Evolutionary conservation across 2,797 vertebrate species (phyloP), one percentile per base, ranked within the genome.

Genomic region (Tamandua tetradactyla): DNA sequence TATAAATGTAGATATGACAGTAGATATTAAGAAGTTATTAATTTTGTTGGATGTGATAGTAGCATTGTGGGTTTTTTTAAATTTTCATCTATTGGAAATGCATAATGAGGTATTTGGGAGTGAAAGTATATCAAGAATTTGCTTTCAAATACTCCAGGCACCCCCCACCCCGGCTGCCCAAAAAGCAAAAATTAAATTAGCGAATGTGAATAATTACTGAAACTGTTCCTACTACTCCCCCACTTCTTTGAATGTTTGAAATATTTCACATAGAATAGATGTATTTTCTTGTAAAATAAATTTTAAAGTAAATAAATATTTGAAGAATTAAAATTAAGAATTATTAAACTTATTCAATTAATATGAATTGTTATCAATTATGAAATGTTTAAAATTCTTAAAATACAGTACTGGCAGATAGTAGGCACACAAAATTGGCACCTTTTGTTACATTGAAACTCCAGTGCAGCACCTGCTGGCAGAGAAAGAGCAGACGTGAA

Each of bases 161-260:
- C 32, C 25, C 66, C 9, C n/a, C 11, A 12, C 27, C n/a, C n/a
- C n/a, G n/a, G n/a, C n/a, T n/a, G n/a, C n/a, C n/a, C n/a, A n/a
- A n/a, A n/a, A n/a, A n/a, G n/a, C n/a, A n/a, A n/a, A n/a, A 93
- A 79, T 40, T 74, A 91, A 40, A 79, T 79, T 68, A 79, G 66
- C 52, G 68, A 90, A 93, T 55, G 17, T 52, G 20, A 55, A 23
- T 78, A 42, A 62, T 72, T 57, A 1, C 57, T 62, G 75, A 89
- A 78, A 14, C 35, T 89, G 22, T 83, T 81, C n/a, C 23, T 87
- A 35, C 35, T 91, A 18, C 47, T 81, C 57, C 71, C 76, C 30
- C 47, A 74, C 49, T 87, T 79, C 87, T 84, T 42, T 74, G 32
- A 88, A 91, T 94, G 66, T 23, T 90, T 94, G 62, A 76, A 87